These are phyloP conservation scores for Leptinotarsa tumamoca DNA, from an alignment of 2,888 invertebrate genomes.

Conservation along the genomic window DNA sequence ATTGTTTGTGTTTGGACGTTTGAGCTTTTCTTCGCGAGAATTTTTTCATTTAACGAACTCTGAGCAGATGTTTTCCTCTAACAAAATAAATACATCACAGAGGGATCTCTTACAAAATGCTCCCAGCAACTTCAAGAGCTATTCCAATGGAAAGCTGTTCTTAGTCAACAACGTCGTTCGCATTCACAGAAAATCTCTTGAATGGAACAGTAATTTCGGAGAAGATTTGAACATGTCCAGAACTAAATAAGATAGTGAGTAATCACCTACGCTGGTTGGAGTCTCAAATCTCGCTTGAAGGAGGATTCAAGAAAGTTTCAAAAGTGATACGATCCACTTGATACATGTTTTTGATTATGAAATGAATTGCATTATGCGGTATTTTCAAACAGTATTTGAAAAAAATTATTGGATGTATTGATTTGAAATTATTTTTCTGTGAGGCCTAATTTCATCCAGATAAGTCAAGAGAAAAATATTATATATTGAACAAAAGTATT, in stretches of 20 bases:
- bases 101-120: constrained; percentile 6
- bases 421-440: too few species aligned
- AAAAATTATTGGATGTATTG: too few species aligned
- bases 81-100: constrained; percentile 8
- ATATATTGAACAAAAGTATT: too few species aligned
- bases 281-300: background rate
- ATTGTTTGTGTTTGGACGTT: constrained; percentile 5
- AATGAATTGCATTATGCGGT: too few species aligned
- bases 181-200: constrained; percentile 9
- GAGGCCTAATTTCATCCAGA: too few species aligned
- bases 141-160: background rate
- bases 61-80: background rate
- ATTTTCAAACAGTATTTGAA: too few species aligned
- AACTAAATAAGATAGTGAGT: constrained; percentile 42
- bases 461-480: too few species aligned
- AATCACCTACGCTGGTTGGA: background rate
- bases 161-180: constrained; percentile 9
- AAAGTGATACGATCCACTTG: too few species aligned
- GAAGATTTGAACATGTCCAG: constrained; percentile 39
- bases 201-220: constrained; percentile 19
- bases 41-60: background rate
- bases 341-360: too few species aligned
- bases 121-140: background rate
- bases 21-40: background rate
- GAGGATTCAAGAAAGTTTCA: too few species aligned